Evolutionary conservation across 1,140 invertebrate genomes (phyloP).

Genomic region (Matsumurasca onukii): DNA sequence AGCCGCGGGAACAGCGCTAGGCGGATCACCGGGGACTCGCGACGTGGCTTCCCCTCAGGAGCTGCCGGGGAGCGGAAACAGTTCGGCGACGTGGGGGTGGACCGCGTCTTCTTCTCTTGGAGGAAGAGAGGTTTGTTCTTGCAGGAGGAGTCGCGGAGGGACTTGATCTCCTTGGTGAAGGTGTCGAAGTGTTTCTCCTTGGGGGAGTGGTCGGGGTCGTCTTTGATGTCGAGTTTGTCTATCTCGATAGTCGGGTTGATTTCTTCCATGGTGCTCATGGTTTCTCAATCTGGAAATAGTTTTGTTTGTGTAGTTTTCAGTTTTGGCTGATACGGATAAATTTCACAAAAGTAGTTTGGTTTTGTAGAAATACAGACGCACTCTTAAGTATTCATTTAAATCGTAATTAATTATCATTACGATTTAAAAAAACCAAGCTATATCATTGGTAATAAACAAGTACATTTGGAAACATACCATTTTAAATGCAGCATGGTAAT

Average conservation of each 20-base stretch:
- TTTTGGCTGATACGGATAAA: too few species aligned
- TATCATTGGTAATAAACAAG: too few species aligned
- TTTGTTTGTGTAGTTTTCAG: too few species aligned
- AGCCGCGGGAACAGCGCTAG: conserved; percentile 10
- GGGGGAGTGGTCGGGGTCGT: neutral
- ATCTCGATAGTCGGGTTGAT: neutral
- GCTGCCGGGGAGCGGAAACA: neutral
- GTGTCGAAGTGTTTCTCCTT: neutral
- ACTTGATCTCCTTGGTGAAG: neutral
- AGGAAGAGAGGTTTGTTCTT: neutral
- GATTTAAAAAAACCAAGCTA: too few species aligned
- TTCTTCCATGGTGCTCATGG: conserved; percentile 11
- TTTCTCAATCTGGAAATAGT: neutral
- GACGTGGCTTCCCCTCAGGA: neutral
- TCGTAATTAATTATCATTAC: too few species aligned
- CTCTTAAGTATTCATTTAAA: too few species aligned
- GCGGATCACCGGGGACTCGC: conserved; percentile 10
- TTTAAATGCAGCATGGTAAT: too few species aligned
- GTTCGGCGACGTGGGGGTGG: conserved; percentile 18
- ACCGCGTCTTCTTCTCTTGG: conserved; percentile 9
- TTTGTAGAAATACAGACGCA: too few species aligned
- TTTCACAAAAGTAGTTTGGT: too few species aligned
- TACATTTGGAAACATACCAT: too few species aligned
- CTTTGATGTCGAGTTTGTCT: neutral
- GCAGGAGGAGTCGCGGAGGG: neutral